Evolutionary conservation across 2,113 vertebrate species (phyloP), one percentile per base, ranked within the genome.

Genomic region (Macroglossus sobrinus): DNA sequence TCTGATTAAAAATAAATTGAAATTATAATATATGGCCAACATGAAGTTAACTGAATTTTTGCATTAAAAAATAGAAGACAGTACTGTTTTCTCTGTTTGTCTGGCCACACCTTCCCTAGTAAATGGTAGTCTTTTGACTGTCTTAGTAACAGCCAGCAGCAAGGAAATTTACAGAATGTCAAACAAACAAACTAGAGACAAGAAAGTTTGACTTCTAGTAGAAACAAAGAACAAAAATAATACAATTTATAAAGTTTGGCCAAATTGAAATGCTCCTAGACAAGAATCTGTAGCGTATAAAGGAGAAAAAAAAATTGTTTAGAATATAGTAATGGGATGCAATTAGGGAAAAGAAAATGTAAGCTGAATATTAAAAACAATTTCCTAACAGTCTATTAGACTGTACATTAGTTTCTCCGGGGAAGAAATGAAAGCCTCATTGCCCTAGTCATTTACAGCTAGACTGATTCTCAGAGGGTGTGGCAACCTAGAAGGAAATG

Each of bases 311-410:
- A 93, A 94, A 96, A 94, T 93, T 96, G 94, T 94, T 97, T 92
- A 92, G 94, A 84, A 78, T 96, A 47, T 92, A 69, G 64, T 95
- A 96, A 97, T 93, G 90, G 91, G 71, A 91, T 95, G 71, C 94
- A 97, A 96, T 97, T 98, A 97, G 93, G 94, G 90, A 86, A 93
- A 96, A 84, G 87, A 92, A 96, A 95, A 95, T 90, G 87, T 81
- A 96, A 79, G 53, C 90, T 97, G 95, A 95, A 92, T 95, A 96
- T 96, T 84, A 97, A 91, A 95, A 93, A 92, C 92, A 84, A 95
- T 95, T 95, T 97, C 71, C 94, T 92, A 93, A 66, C 75, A 92
- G 95, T 93, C 97, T 97, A 95, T 97, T 97, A 97, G 96, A 75
- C 61, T 93, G 86, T 95, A 91, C 90, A 96, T 96, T 96, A 94